These are phyloP conservation scores for Petrosia ficiformis DNA, from an alignment of 37 sponge, comb jelly and placozoan species.

Conservation along the genomic window DNA sequence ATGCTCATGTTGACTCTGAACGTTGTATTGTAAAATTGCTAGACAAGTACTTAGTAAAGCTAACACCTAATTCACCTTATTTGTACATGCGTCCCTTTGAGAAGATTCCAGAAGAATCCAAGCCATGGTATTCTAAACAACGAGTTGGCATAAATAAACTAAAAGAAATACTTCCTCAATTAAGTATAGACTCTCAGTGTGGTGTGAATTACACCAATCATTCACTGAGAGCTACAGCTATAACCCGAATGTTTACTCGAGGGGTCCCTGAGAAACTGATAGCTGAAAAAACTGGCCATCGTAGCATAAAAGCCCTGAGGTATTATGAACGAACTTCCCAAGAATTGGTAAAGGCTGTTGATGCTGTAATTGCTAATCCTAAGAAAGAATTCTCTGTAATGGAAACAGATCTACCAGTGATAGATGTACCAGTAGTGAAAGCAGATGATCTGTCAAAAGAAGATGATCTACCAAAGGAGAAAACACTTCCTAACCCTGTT, in stretches of 20 bases:
- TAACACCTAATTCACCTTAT: not conserved
- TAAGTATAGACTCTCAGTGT: not conserved
- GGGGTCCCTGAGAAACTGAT: slow-evolving; percentile 1
- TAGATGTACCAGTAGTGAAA: no score
- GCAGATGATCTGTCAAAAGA: no score
- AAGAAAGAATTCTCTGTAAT: no score
- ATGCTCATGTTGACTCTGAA: slow-evolving; percentile 4
- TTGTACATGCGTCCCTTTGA: not conserved
- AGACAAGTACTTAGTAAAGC: not conserved
- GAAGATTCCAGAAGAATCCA: not conserved
- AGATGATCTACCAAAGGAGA: no score
- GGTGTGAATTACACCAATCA: not conserved
- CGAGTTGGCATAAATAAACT: slow-evolving; percentile 20
- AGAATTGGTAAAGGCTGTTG: not conserved
- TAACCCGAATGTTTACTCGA: not conserved
- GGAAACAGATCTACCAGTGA: no score
- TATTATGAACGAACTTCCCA: not conserved
- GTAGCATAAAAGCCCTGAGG: not conserved
- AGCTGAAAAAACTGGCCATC: not conserved
- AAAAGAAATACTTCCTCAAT: not conserved
- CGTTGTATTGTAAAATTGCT: not conserved
- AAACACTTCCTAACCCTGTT: no score
- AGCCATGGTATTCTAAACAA: slow-evolving; percentile 4
- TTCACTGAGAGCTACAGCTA: not conserved
- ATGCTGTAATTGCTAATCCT: not conserved